Conservation (phyloP, 2,888 invertebrate genomes). For the Osedax frankpressi region DNA sequence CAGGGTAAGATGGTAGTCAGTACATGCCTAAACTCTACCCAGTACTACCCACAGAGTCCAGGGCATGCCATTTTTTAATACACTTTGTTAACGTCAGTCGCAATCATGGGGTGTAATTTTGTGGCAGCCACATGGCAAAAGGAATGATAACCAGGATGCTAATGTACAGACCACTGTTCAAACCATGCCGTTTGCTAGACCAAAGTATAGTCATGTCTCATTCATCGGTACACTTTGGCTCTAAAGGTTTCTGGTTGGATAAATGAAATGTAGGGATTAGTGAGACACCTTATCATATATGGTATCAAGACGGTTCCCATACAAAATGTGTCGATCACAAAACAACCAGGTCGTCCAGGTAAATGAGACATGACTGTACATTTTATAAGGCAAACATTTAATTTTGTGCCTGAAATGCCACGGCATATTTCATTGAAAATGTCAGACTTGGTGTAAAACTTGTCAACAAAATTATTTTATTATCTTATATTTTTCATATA, state of each 20-base stretch:
- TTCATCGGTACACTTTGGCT: too few species aligned
- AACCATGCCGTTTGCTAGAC: neutral
- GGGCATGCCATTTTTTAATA: conserved; percentile 8
- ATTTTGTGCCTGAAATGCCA: neutral
- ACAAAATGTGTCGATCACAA: too few species aligned
- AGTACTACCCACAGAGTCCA: neutral
- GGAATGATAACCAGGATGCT: neutral
- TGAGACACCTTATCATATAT: too few species aligned
- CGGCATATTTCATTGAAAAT: neutral
- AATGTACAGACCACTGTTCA: neutral
- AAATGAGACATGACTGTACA: too few species aligned
- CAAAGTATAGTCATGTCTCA: too few species aligned
- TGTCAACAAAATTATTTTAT: neutral
- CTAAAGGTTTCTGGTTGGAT: too few species aligned
- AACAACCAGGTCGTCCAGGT: too few species aligned
- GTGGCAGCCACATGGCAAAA: neutral
- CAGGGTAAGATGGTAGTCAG: neutral
- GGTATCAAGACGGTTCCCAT: too few species aligned
- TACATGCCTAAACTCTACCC: neutral
- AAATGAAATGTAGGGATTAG: too few species aligned
- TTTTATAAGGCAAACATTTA: neutral
- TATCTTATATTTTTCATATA: too few species aligned
- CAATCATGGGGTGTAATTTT: neutral
- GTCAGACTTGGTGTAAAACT: neutral
- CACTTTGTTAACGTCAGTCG: neutral